These are phyloP conservation scores for Temnothorax nylanderi DNA, from an alignment of 1,140 invertebrate species.

Conservation along the genomic window DNA sequence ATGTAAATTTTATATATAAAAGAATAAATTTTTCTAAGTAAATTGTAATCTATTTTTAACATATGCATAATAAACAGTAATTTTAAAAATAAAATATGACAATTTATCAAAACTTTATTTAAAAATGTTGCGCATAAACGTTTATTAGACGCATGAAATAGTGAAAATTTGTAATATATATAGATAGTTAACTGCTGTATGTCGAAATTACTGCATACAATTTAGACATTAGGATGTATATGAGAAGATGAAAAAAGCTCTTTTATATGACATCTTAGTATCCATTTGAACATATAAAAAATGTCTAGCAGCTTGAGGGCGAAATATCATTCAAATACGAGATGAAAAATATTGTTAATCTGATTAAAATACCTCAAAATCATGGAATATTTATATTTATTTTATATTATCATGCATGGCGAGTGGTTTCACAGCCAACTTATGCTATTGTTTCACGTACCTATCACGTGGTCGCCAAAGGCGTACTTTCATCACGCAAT, in stretches of 20 bases:
- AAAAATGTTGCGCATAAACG: neutral
- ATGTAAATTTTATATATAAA: neutral
- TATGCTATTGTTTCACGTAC: conserved; percentile 10
- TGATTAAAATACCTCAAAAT: neutral
- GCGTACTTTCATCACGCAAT: conserved; percentile 46
- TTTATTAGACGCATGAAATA: conserved; percentile 22
- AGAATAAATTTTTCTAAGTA: neutral
- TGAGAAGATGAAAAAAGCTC: neutral
- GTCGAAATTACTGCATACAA: neutral
- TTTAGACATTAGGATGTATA: neutral
- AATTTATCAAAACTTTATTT: neutral
- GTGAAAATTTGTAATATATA: neutral
- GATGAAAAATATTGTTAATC: neutral
- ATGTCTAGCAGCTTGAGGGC: neutral
- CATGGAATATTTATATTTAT: neutral
- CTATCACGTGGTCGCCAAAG: neutral
- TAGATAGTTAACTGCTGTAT: neutral
- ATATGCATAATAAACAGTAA: neutral
- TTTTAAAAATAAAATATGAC: conserved; percentile 12
- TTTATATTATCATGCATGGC: neutral
- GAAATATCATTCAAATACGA: neutral
- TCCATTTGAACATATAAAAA: neutral
- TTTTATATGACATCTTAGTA: neutral
- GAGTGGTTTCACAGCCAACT: neutral
- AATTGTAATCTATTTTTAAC: neutral